Base-by-base conservation (phyloP, 2,797 vertebrate species). In the Pseudotriccus pelzelni region DNA sequence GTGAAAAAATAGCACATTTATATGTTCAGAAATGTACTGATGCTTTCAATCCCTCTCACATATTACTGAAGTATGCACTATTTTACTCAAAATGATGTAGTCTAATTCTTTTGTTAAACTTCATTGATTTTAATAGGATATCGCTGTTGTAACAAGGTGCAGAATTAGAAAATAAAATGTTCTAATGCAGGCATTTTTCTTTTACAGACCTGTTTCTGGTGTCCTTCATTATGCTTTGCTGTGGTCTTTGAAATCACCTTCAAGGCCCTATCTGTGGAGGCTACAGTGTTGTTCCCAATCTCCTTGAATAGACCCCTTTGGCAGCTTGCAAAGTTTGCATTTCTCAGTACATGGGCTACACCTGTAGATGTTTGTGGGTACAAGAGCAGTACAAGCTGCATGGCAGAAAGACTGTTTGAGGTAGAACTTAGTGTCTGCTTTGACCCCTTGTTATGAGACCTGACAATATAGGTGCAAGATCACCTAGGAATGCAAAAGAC, bases 91-190 rank as follows among this genome's bases (percentile, higher is more conserved):
- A 90, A 91, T 80, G 27, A 28, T 72, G 22, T 68, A 47, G 24
- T 85, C 16, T 67, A 81, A 62, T 78, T 72, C 24, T 80, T 85
- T 75, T 86, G 76, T 68, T 84, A 75, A 97, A 80, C 46, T 83
- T 46, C 30, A 47, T 6, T 86, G 69, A 87, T 91, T 91, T 87
- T 91, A 83, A 68, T 60, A 78, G 56, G n/a, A 30, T 64, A 63
- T 24, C 0, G 2, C 13, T 15, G 19, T 59, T 84, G 32, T 62
- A 87, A 79, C 8, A 18, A 55, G 30, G 4, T 39, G 12, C 21
- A 64, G 58, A 87, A 92, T 37, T 64, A 58, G n/a, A n/a, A 89
- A 55, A 92, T 19, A 67, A 34, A 52, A 7, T 28, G 12, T 63
- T 82, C 23, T 68, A 68, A 64, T 53, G 12, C 24, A 77, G n/a